A percentile compares a stretch with the other conserved stretches of the same genome.
These are phyloP conservation scores for Mechanitis messenoides DNA, from an alignment of 2,888 invertebrate species.

Conservation along the genomic window DNA sequence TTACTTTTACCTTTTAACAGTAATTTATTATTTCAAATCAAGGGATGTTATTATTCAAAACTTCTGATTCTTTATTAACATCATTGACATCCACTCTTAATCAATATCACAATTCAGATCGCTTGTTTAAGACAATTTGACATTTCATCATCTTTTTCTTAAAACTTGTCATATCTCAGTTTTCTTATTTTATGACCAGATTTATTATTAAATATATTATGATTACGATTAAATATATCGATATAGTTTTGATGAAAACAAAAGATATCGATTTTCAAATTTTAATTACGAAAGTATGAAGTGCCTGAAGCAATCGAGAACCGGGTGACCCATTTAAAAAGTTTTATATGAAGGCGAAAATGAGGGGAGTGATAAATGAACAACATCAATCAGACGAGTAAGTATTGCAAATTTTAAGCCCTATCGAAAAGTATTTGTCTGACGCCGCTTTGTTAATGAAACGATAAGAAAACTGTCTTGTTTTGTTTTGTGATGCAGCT, in stretches of 20 bases:
- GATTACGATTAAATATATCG: no score
- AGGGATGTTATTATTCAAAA: no score
- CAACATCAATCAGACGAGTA: conserved; percentile 72
- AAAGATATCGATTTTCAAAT: conserved; percentile 55
- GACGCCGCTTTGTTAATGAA: conserved; percentile 47
- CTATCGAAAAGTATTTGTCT: conserved; percentile 48
- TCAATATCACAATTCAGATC: no score
- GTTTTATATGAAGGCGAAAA: conserved; percentile 59
- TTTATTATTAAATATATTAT: no score
- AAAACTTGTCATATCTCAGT: no score
- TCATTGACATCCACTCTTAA: no score
- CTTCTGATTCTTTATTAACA: no score
- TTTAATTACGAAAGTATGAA: conserved; percentile 67
- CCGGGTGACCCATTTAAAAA: conserved; percentile 75
- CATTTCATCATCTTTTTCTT: no score
- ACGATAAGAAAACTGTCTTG: conserved; percentile 24
- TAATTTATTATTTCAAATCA: no score
- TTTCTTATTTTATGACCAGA: no score
- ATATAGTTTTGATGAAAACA: conserved; percentile 14
- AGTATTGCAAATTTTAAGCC: conserved; percentile 71
- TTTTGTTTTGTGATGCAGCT: not conserved
- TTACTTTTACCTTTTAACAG: no score
- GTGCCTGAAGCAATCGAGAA: conserved; percentile 58
- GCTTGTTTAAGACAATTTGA: no score
- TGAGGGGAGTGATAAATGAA: conserved; percentile 74